These are phyloP conservation scores for Rhadinocentrus ornatus DNA, from an alignment of 2,797 vertebrate species.

Conservation along the genomic window DNA sequence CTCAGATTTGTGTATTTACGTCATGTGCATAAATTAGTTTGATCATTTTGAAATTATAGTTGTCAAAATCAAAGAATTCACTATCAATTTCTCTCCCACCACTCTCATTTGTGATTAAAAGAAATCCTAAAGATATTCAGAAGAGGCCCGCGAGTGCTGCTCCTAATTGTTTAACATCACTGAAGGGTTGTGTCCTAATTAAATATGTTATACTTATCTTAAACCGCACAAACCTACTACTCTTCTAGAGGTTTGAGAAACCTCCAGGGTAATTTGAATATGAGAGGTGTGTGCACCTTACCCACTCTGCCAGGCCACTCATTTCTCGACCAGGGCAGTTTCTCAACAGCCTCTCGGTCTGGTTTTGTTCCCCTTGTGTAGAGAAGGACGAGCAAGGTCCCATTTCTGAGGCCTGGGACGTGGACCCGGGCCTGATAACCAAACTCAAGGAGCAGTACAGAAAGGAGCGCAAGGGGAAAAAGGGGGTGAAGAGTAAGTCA, in stretches of 20 bases:
- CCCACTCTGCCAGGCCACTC: slow-evolving; percentile 33
- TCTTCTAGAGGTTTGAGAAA: slow-evolving; percentile 36
- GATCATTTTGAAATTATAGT: slow-evolving; percentile 7
- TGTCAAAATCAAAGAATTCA: slow-evolving; percentile 41
- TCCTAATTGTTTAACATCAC: slow-evolving; percentile 8
- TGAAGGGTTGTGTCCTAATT: neutral
- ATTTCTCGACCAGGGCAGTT: slow-evolving; percentile 50
- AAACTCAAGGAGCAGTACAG: slow-evolving; percentile 99
- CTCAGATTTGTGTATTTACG: slow-evolving; percentile 5
- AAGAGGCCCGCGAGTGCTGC: slow-evolving; percentile 10
- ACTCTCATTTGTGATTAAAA: slow-evolving; percentile 3
- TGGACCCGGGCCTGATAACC: slow-evolving; percentile 99
- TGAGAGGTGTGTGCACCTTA: slow-evolving; percentile 18
- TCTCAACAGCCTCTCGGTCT: slow-evolving; percentile 84
- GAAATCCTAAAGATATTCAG: neutral
- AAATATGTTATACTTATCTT: slow-evolving; percentile 3
- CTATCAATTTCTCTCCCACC: slow-evolving; percentile 21
- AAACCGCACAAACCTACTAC: neutral
- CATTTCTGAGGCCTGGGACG: slow-evolving; percentile 98
- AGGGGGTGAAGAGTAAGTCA: slow-evolving; percentile 99
- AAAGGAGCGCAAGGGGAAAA: slow-evolving; percentile 99
- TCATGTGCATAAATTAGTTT: slow-evolving; percentile 3
- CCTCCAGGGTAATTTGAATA: slow-evolving; percentile 38
- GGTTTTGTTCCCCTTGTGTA: slow-evolving; percentile 93
- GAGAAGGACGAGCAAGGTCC: slow-evolving; percentile 98